Evolutionary conservation across 2,113 vertebrate species (phyloP).

Genomic region (Apaloderma vittatum): DNA sequence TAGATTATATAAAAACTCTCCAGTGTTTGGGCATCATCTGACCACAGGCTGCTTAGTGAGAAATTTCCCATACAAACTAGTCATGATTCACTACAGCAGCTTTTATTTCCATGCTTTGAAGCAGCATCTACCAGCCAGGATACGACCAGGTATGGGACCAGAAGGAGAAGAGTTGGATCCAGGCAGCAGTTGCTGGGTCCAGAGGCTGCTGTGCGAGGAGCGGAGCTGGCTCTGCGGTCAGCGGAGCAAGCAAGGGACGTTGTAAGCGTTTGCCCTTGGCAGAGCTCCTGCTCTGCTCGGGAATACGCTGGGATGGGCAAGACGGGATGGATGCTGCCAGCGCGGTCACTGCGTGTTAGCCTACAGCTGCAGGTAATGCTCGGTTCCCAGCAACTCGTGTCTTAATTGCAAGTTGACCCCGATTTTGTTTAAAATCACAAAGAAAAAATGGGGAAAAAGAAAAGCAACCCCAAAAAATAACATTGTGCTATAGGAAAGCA

Average conservation of each 20-base stretch:
- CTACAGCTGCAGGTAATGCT: neutral
- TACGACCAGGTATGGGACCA: neutral
- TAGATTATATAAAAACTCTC: neutral
- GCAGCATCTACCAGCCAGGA: neutral
- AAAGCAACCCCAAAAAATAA: fast-evolving
- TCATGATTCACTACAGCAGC: neutral
- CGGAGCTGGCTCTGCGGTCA: neutral
- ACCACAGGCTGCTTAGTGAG: neutral
- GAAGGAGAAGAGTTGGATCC: fast-evolving
- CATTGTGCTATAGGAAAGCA: neutral
- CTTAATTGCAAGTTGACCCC: neutral
- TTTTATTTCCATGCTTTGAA: neutral
- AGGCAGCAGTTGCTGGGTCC: neutral
- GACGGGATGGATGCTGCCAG: neutral
- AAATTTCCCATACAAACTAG: neutral
- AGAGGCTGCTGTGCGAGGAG: fast-evolving
- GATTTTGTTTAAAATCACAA: neutral
- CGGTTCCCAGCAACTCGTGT: neutral
- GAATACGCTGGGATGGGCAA: neutral
- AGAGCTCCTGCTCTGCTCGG: neutral
- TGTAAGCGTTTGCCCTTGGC: neutral
- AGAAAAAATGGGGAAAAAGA: neutral
- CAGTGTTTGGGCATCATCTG: neutral
- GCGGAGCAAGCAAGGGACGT: neutral
- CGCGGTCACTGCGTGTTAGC: fast-evolving